These are phyloP conservation scores for Urocitellus parryii DNA, from an alignment of 2,113 vertebrate species.

Conservation along the genomic window DNA sequence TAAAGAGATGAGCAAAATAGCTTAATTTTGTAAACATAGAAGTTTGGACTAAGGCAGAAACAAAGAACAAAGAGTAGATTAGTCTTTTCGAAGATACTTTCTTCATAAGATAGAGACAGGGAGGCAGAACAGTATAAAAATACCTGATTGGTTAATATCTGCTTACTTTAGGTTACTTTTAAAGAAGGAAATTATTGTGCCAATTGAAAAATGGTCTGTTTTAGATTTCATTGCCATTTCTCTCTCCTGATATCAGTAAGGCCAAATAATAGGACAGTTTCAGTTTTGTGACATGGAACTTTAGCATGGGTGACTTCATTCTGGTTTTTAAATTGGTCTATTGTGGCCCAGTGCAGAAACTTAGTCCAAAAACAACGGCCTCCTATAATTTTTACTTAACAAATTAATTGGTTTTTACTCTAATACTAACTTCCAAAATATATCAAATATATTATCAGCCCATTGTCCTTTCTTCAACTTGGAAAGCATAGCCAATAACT, in stretches of 20 bases:
- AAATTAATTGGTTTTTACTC: neutral
- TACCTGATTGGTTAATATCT: neutral
- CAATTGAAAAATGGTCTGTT: neutral
- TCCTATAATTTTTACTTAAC: neutral
- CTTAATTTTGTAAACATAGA: neutral
- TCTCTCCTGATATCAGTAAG: neutral
- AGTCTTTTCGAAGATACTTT: neutral
- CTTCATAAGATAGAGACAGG: neutral
- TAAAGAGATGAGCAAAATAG: neutral
- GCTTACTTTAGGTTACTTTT: neutral
- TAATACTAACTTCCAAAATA: conserved; percentile 14
- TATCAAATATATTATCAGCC: neutral
- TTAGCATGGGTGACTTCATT: neutral
- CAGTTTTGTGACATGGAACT: neutral
- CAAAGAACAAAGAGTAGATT: neutral
- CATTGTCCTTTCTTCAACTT: neutral
- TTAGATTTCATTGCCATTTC: neutral
- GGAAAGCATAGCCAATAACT: neutral
- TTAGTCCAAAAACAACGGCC: neutral
- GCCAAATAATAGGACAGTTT: neutral
- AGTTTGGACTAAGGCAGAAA: neutral
- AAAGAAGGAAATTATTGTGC: neutral
- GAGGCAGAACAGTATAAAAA: neutral
- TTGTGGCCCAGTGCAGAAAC: neutral
- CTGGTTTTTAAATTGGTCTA: neutral